Evolutionary conservation across 2,888 invertebrate species (phyloP).

Genomic region (Eledona agricola): DNA sequence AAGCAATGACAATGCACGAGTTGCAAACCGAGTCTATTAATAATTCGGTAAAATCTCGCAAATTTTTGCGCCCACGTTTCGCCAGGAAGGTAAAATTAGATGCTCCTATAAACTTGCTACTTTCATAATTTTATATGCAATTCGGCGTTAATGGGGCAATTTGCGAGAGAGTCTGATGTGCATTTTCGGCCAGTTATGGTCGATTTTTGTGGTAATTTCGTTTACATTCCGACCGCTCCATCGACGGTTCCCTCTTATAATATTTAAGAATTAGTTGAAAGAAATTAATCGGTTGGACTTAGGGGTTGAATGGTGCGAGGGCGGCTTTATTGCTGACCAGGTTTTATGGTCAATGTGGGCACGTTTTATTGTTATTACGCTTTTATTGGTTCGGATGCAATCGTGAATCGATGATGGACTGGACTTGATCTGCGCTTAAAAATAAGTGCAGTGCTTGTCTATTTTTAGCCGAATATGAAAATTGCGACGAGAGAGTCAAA

Average conservation of each 20-base stretch:
- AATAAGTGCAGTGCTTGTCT: conserved; percentile 25
- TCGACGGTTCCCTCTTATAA: too few relatives aligned
- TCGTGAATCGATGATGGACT: conserved; percentile 10
- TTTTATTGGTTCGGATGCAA: background rate
- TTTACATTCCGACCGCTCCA: background rate
- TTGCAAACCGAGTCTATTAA: conserved; percentile 35
- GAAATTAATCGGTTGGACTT: too few relatives aligned
- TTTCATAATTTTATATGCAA: conserved; percentile 37
- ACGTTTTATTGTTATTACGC: too few relatives aligned
- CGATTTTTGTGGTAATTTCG: background rate
- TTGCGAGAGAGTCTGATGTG: conserved; percentile 8
- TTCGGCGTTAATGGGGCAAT: conserved; percentile 23
- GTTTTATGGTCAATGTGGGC: background rate
- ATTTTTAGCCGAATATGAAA: conserved; percentile 28
- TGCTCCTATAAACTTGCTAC: conserved; percentile 31
- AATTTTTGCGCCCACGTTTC: conserved; percentile 40
- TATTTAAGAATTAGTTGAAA: too few relatives aligned
- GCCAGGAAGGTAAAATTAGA: conserved; percentile 38
- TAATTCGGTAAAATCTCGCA: conserved; percentile 34
- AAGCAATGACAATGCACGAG: conserved; percentile 31
- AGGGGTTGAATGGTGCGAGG: too few relatives aligned
- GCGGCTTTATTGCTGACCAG: too few relatives aligned
- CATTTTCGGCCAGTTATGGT: too few relatives aligned
- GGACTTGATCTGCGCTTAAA: conserved; percentile 22
- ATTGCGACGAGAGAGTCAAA: conserved; percentile 28